phyloP scores from a whole-genome alignment of 2,888 invertebrate species.

The Diadegma fenestrale region DNA sequence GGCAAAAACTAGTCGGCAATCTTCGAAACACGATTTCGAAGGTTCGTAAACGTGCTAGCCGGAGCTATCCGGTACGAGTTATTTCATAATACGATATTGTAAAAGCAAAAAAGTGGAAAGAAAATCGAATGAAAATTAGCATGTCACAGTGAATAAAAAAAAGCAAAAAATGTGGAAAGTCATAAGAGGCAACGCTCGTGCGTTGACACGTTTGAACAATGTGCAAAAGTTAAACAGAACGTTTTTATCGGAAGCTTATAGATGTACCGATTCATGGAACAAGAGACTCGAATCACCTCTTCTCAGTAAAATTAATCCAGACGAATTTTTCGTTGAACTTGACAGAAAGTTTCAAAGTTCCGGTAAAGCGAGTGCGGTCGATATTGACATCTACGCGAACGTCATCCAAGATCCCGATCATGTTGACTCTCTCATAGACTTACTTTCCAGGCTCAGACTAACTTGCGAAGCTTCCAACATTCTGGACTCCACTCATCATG shows the following conservation, averaged over 20 bases:
- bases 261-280: conserved; percentile 90
- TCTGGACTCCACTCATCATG: conserved; percentile 93
- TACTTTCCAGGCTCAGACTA: conserved; percentile 90
- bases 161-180: conserved; percentile 70
- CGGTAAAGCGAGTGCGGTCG: conserved; percentile 90
- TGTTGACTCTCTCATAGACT: conserved; percentile 90
- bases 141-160: conserved; percentile 54
- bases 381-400: conserved; percentile 94
- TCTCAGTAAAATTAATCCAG: conserved; percentile 87
- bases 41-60: neutral
- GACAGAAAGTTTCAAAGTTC: conserved; percentile 88
- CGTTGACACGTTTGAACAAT: conserved; percentile 60
- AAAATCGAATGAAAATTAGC: neutral
- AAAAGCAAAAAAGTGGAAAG: neutral
- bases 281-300: conserved; percentile 88
- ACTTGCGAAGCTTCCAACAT: conserved; percentile 90
- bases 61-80: neutral
- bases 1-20: neutral
- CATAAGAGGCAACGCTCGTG: conserved; percentile 64
- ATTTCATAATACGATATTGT: neutral
- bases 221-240: conserved; percentile 81
- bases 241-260: conserved; percentile 90
- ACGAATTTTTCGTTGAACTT: conserved; percentile 90
- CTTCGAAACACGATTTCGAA: neutral
- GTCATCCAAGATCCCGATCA: conserved; percentile 86